Percentiles rank a stretch among this genome's conserved stretches.
phyloP scores from a whole-genome alignment of 2,888 invertebrate species.

The Ommatoiulus sabulosus region DNA sequence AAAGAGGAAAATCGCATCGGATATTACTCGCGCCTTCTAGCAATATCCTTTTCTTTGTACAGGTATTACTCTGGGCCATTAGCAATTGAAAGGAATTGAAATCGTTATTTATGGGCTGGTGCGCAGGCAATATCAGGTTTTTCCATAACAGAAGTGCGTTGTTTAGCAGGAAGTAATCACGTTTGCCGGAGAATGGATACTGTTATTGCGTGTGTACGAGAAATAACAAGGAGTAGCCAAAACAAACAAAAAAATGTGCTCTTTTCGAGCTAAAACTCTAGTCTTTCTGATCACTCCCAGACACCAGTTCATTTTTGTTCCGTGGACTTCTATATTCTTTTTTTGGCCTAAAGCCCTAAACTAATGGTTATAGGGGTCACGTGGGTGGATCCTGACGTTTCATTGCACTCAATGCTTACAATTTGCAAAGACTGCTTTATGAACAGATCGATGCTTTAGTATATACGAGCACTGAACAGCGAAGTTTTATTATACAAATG shows the following conservation, averaged over 20 bases:
- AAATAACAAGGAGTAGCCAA: background rate
- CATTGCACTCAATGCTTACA: background rate
- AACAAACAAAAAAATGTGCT: no score
- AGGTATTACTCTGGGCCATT: background rate
- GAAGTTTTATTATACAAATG: background rate
- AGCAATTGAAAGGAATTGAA: constrained; percentile 16
- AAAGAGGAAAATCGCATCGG: background rate
- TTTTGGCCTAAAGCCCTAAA: background rate
- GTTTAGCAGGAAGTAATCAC: constrained; percentile 15
- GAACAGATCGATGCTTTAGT: background rate
- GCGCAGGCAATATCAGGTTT: background rate
- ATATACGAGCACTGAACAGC: background rate
- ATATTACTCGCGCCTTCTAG: background rate
- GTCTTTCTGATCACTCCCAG: background rate
- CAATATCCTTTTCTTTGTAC: background rate
- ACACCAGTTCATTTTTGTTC: background rate
- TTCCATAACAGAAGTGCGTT: background rate
- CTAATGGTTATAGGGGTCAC: background rate
- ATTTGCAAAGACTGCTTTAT: background rate
- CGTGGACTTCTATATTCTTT: background rate
- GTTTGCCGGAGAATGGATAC: background rate
- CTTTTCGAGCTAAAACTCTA: no score
- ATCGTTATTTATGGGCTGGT: background rate
- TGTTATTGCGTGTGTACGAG: background rate
- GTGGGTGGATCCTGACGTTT: background rate